Conservation (phyloP, 2,888 invertebrate genomes). For the Euproctis similis region DNA sequence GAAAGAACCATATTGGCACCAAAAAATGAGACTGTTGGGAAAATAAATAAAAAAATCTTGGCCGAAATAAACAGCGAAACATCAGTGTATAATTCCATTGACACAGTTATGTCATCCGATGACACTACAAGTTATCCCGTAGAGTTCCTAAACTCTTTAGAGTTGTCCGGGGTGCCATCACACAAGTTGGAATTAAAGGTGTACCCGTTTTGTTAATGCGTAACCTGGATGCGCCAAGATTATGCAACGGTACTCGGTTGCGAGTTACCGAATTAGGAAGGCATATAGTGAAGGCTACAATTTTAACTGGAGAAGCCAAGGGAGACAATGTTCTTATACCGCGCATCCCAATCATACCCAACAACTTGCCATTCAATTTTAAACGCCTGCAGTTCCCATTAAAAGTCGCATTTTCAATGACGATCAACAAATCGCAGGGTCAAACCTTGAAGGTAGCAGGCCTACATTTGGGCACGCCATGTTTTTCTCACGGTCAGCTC, state of each 20-base stretch:
- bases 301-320: constrained; percentile 4
- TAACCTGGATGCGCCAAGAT: too few species aligned
- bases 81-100: constrained; percentile 1
- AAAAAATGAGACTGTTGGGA: too few species aligned
- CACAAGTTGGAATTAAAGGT: too few species aligned
- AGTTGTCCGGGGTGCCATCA: too few species aligned
- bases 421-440: constrained; percentile 15
- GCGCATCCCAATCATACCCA: constrained; percentile 21
- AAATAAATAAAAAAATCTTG: too few species aligned
- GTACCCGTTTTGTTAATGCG: constrained; percentile 18
- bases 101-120: constrained; percentile 14
- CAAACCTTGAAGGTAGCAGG: too few species aligned
- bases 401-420: constrained; percentile 16
- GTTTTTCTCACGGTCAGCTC: constrained; percentile 3
- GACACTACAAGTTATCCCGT: constrained; percentile 14
- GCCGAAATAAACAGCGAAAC: too few species aligned
- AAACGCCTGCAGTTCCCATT: constrained; percentile 22
- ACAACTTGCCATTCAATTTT: too few species aligned
- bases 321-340: constrained; percentile 10
- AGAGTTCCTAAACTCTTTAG: constrained; percentile 18
- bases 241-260: too few species aligned
- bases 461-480: constrained; percentile 2
- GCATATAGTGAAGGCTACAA: constrained; percentile 18
- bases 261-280: constrained; percentile 1
- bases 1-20: too few species aligned